Conservation (phyloP, 1,140 invertebrate genomes). For the Elysia chlorotica region DNA sequence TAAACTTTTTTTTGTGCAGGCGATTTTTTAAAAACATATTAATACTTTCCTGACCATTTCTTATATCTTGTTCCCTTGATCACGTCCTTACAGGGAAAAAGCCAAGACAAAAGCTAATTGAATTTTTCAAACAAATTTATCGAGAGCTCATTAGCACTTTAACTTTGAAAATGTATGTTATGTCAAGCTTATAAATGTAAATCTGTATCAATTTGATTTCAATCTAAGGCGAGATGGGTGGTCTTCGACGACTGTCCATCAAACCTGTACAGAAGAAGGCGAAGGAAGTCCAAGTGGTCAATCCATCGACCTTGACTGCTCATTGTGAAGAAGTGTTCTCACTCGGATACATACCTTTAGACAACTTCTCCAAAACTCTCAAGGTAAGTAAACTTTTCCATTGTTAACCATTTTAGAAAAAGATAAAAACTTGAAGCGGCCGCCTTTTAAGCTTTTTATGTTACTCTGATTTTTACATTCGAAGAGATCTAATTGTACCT, state of each 20-base stretch:
- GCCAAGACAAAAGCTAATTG: too few species aligned
- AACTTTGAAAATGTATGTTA: not conserved
- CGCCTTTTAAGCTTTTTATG: not conserved
- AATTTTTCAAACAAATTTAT: too few species aligned
- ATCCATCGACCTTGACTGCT: not conserved
- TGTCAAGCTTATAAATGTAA: not conserved
- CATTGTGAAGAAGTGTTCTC: slow-evolving; percentile 26
- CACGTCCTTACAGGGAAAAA: too few species aligned
- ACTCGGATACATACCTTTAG: slow-evolving; percentile 24
- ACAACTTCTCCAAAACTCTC: slow-evolving; percentile 15
- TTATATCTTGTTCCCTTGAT: too few species aligned
- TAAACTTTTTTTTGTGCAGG: too few species aligned
- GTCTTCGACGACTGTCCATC: not conserved
- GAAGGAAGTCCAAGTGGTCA: not conserved
- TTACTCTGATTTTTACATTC: too few species aligned
- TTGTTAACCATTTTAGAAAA: not conserved
- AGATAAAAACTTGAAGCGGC: not conserved
- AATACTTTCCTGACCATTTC: too few species aligned
- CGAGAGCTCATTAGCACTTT: not conserved
- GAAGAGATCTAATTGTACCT: not conserved
- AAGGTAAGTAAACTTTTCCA: slow-evolving; percentile 4
- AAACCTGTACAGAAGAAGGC: not conserved
- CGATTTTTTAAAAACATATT: too few species aligned
- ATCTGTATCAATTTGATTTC: not conserved
- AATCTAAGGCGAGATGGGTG: not conserved